Evolutionary conservation across 1,140 invertebrate species (phyloP), one percentile per base, ranked within the genome.

Genomic region (Euglossa dilemma): DNA sequence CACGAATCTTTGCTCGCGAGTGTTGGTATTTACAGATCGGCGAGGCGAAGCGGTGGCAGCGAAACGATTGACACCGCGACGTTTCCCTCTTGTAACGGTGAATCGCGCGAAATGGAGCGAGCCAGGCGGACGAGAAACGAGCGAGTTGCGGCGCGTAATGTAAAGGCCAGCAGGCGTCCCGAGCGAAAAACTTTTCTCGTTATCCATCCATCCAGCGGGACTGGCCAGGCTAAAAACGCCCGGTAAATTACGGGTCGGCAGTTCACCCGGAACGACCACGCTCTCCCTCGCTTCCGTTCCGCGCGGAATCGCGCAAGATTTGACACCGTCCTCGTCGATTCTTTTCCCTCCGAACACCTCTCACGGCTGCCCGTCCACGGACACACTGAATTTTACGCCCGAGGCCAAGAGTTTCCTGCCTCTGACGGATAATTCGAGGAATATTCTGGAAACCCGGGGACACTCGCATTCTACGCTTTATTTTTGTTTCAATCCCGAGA

Each of bases 101-200:
- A 63, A 88, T 88, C 87, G 87, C 43, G 86, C 72, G 86, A 83
- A 88, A 88, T 85, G 83, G 86, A 85, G 75, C 86, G 73, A 71
- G 56, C 16, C 66, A 64, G 79, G n/a, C n/a, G n/a, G 57, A 61
- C 45, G 28, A 86, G 54, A 83, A 82, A 83, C 83, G 76, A 80
- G 50, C 59, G 66, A 76, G 86, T 72, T 82, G 87, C 86, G 66
- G 52, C 75, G 85, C 73, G 84, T 89, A 88, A 89, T 86, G 84
- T 84, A 88, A 89, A 86, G 87, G 54, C 87, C 84, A 82, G 86
- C 84, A 76, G 84, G 77, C 84, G 87, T 89, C 84, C 77, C 61
- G 67, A 76, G 56, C 84, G 87, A 89, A 88, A 89, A 89, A 89
- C 66, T 89, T 89, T 89, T 88, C 87, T 89, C 87, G 87, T 89